Evolutionary conservation across 2,113 vertebrate genomes (phyloP), one percentile per base, ranked within the genome.

Genomic region (Castor canadensis): DNA sequence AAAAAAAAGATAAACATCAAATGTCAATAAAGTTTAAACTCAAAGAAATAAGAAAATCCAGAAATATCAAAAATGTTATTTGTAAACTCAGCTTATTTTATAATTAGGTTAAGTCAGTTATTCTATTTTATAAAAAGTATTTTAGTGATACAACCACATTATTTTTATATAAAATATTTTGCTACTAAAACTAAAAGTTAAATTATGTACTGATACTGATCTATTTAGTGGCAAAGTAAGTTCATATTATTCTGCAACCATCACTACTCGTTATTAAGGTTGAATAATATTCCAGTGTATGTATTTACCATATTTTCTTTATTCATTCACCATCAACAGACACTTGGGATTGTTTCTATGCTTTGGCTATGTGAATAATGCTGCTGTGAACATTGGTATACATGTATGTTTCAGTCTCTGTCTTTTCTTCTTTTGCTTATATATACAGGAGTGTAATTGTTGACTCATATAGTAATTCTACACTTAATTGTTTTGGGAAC

Each of bases 21-120:
- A 54, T 72, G 85, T 60, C 19, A 95, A 67, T 75, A 93, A 62
- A 94, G n/a, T 76, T 94, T 58, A 82, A n/a, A 24, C 22, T 35
- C 9, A 69, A 26, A 91, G 64, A 85, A 93, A 91, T 95, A 91
- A 11, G 75, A 52, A 96, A 93, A 58, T 22, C 3, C 13, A 45
- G 12, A 81, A 43, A 69, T 69, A n/a, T 56, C 28, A 80, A 90
- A 40, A 12, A 75, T 75, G 45, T 54, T 54, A 43, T 43, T 35
- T 6, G 58, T 60, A 62, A 62, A 28, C 72, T 75, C 6, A 32
- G 6, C 7, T 67, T 67, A 89, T 81, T 90, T 79, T 54, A 40
- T 40, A 79, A 30, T 52, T 52, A 77, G 24, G n/a, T 79, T 40
- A 79, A 89, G 79, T 54, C 20, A 52, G 10, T n/a, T 89, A 6